Evolutionary conservation across 2,797 vertebrate genomes (phyloP).

Genomic region (Falco rusticolus): DNA sequence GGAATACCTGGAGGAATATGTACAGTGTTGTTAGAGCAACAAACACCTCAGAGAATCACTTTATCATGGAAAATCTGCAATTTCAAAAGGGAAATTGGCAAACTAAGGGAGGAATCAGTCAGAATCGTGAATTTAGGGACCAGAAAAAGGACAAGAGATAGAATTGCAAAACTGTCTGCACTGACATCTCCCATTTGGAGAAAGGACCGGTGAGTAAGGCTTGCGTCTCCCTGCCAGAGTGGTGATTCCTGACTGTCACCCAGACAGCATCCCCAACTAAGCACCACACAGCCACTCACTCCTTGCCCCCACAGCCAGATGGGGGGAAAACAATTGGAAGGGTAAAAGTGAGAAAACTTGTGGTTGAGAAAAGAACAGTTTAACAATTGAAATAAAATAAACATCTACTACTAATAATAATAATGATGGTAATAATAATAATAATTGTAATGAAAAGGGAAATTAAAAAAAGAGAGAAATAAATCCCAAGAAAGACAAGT

Average conservation of each 20-base stretch:
- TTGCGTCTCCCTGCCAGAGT: fast-evolving
- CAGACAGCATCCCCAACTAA: too few species aligned
- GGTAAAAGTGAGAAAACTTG: too few species aligned
- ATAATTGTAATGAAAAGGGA: too few species aligned
- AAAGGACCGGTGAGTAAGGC: not conserved
- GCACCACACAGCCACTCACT: too few species aligned
- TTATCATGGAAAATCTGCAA: not conserved
- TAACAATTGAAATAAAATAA: too few species aligned
- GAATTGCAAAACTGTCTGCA: not conserved
- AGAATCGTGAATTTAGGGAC: not conserved
- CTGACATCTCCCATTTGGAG: not conserved
- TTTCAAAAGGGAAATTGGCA: not conserved
- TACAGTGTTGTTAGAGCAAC: not conserved
- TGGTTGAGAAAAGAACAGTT: too few species aligned
- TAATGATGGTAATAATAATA: too few species aligned
- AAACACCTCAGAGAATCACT: not conserved
- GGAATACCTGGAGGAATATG: not conserved
- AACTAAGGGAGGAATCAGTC: not conserved
- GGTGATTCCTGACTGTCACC: not conserved
- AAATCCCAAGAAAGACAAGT: not conserved
- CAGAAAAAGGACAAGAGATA: not conserved
- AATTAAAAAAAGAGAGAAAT: too few species aligned
- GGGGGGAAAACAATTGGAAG: too few species aligned
- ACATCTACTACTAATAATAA: too few species aligned
- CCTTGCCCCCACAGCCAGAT: too few species aligned